These are phyloP conservation scores for Drosophila pegasa DNA, from an alignment of 2,888 invertebrate species.

Conservation along the genomic window DNA sequence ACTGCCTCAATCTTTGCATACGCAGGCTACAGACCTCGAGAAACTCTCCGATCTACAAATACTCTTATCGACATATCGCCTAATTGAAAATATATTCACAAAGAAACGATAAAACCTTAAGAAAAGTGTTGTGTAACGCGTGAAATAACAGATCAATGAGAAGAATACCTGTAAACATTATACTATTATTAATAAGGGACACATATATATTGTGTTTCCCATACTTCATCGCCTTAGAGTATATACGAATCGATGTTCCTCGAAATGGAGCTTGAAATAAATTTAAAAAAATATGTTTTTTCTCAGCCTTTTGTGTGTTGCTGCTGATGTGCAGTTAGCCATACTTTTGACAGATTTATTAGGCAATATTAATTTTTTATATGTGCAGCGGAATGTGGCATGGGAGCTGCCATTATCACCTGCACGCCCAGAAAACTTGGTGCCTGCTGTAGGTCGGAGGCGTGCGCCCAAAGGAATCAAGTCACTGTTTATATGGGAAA, in stretches of 20 bases:
- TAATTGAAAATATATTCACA: neutral
- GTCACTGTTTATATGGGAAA: slow-evolving; percentile 28
- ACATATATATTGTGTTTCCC: neutral
- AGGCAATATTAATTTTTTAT: slow-evolving; percentile 73
- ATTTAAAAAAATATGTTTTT: slow-evolving; percentile 15
- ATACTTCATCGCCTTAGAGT: neutral
- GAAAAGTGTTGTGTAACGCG: neutral
- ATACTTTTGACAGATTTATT: slow-evolving; percentile 81
- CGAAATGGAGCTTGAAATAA: neutral
- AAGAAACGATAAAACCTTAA: neutral
- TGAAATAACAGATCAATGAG: neutral
- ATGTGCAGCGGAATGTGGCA: slow-evolving; percentile 41
- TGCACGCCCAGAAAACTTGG: slow-evolving; percentile 22
- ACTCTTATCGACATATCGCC: neutral
- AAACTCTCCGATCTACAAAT: slow-evolving; percentile 32
- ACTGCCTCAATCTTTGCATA: slow-evolving; percentile 34
- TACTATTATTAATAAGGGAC: neutral
- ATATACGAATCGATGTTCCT: neutral
- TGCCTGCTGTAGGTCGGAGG: slow-evolving; percentile 67
- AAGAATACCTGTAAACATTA: too few relatives aligned
- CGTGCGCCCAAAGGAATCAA: slow-evolving; percentile 14
- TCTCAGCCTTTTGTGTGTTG: slow-evolving; percentile 37
- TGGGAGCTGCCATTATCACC: slow-evolving; percentile 70
- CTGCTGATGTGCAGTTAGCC: slow-evolving; percentile 59
- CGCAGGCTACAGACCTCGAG: slow-evolving; percentile 16